phyloP scores from a whole-genome alignment of 2,888 invertebrate species.

The Melangyna quadrimaculata region DNA sequence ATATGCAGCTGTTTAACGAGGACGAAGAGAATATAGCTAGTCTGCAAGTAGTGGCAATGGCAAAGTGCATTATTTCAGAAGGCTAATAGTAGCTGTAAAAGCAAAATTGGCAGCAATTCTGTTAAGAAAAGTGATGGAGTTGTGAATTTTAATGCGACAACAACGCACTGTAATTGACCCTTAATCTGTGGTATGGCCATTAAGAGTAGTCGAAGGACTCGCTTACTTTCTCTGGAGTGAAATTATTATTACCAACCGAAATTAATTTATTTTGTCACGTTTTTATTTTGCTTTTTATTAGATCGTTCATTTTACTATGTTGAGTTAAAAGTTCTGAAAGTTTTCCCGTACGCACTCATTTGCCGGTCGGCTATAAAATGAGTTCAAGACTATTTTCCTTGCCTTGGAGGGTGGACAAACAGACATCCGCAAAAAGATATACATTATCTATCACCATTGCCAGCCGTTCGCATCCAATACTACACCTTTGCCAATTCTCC shows the following conservation, averaged over 20 bases:
- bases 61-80: constrained; percentile 31
- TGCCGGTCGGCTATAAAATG: background rate
- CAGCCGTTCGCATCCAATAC: background rate
- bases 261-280: background rate
- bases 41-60: constrained; percentile 21
- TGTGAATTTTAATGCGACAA: constrained; percentile 22
- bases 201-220: background rate
- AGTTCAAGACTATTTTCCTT: background rate
- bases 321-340: background rate
- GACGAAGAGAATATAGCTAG: constrained; percentile 1
- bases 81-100: constrained; percentile 27
- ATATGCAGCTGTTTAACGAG: constrained; percentile 14
- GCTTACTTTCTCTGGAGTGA: background rate
- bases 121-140: constrained; percentile 13
- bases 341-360: constrained; percentile 3
- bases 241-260: background rate
- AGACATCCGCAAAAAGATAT: background rate
- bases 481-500: background rate
- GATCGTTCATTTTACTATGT: background rate
- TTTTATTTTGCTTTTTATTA: background rate
- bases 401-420: background rate
- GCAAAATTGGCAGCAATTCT: constrained; percentile 30
- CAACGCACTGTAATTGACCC: constrained; percentile 15
- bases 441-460: background rate
- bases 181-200: background rate